Evolutionary conservation across 23 tunicate genomes (phyloP), one percentile per base, ranked within the genome.

Genomic region (Oikopleura dioica): DNA sequence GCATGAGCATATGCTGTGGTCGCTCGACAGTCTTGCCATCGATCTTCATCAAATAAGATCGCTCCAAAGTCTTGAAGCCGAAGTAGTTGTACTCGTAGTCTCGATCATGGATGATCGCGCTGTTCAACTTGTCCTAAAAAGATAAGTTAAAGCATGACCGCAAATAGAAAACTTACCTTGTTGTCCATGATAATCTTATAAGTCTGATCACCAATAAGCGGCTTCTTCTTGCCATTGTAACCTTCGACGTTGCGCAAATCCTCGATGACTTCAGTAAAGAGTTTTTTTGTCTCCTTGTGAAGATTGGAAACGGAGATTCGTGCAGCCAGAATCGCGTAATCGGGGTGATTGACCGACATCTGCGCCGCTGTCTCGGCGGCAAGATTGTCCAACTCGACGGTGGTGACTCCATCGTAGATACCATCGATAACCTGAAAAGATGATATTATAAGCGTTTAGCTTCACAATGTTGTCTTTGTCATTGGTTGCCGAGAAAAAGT

Each of bases 301-400:
- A 94, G 78, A 76, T 94, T 94, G n/a, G 95, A 86, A 5, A 94
- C 86, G 24, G 89, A 95, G 32, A 94, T 77, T n/a, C 99, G 83
- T 0, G 99, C 99, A 67, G 99, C 99, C 68, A 94, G 88, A 69
- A 94, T 80, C 0, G 99, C 99, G 79, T 94, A 94, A 68, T 94
- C 99, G n/a, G 99, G 99, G 50, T 94, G 99, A 26, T 79, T 83
- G n/a, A 94, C 87, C 5, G 99, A 86, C 99, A 94, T 78, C 32
- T 92, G 95, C 1, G 99, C 99, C 38, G 99, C 95, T 0, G 99
- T 94, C 76, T 94, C 99, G 1, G 99, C 99, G 34, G 99, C 95
- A 1, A 94, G 59, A 2, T 82, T 94, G 78, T 94, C 99, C 68
- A 94, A 51, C 51, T 94, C 99, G 16, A 82, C 80, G 0, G 99